phyloP scores from a whole-genome alignment of 2,797 vertebrate species.

The Peromyscus eremicus region DNA sequence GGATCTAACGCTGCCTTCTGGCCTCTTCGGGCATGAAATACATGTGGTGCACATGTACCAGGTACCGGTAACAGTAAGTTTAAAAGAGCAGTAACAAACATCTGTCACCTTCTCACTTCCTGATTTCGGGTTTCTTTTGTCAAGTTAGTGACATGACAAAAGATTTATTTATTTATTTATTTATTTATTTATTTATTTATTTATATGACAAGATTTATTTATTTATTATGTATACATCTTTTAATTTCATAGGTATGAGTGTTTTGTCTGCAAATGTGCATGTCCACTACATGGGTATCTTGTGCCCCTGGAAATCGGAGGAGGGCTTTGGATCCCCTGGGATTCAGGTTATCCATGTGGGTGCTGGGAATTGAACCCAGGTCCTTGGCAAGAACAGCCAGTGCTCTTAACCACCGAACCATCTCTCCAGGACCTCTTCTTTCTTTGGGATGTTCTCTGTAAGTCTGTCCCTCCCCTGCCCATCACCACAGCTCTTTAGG shows the following conservation, averaged over 20 bases:
- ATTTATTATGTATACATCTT: too few relatives aligned
- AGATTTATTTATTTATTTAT: too few relatives aligned
- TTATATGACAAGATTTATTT: too few relatives aligned
- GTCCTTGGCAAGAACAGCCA: background rate
- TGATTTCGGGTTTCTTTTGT: background rate
- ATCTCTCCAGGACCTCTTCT: background rate
- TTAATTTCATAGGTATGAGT: background rate
- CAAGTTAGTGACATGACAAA: background rate
- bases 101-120: background rate
- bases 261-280: background rate
- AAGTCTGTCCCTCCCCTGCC: background rate
- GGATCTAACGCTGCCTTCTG: background rate
- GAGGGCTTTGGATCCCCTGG: background rate
- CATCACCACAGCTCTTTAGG: background rate
- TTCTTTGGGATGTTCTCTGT: background rate
- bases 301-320: background rate
- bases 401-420: too few relatives aligned
- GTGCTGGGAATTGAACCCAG: background rate
- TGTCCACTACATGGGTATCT: background rate
- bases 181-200: too few relatives aligned
- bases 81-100: background rate
- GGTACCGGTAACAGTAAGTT: background rate
- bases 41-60: background rate
- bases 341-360: background rate
- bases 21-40: background rate